Base-by-base conservation (phyloP, 2,888 invertebrate species). In the Clostera curtula region DNA sequence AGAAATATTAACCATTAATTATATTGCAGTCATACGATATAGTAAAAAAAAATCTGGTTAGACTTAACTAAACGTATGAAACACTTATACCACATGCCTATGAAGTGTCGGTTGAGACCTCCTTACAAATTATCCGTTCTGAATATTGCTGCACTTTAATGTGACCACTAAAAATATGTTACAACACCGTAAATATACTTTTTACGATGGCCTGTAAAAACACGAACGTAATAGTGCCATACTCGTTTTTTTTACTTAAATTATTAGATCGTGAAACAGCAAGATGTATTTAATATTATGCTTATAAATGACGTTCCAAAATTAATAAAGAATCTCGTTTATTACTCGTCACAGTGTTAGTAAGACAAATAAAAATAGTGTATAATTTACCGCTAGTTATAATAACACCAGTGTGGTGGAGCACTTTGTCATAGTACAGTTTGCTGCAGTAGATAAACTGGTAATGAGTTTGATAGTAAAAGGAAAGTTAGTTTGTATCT, bases 101-200 rank as follows among this genome's bases (percentile, higher is more conserved):
- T n/a, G n/a, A n/a, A n/a, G n/a, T n/a, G n/a, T n/a, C n/a, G n/a
- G n/a, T n/a, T n/a, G n/a, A n/a, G n/a, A n/a, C n/a, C n/a, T n/a
- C n/a, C n/a, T n/a, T n/a, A 53, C 54, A 44, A 64, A 66, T 63
- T 61, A 61, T 61, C 65, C 48, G 49, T 53, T 46, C 48, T 43
- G 39, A 49, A 49, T 59, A 66, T 63, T 53, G 66, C 50, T 65
- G 67, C 43, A 45, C 56, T 49, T 45, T 48, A 43, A 50, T 43
- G 42, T 32, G 41, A 34, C 41, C 52, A 51, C 56, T 68, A 64
- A 66, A 64, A 62, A 59, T 60, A 61, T 60, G 50, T 62, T 60
- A 66, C 56, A 56, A 48, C 56, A 62, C 56, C 57, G 56, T 65
- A 65, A 63, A 66, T 64, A 63, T 46, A 45, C 48, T 46, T 66